A percentile compares a stretch with the other conserved stretches of the same genome.
phyloP scores from a whole-genome alignment of 2,113 vertebrate species.

The Lagopus leucura region DNA sequence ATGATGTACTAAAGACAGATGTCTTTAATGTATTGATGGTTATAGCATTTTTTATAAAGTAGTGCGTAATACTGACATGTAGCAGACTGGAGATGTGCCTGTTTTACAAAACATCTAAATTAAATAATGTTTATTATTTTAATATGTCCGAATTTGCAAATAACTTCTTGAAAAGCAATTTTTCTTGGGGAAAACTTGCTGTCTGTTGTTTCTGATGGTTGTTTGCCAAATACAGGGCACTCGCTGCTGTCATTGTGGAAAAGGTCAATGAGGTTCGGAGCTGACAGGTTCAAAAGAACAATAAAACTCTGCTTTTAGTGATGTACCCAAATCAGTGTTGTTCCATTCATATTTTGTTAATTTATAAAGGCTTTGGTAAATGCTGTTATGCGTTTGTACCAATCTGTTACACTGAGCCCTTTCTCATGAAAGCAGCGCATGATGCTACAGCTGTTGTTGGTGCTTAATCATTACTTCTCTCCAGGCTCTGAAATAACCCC shows the following conservation, averaged over 20 bases:
- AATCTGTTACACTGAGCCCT: not conserved
- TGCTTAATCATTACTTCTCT: not conserved
- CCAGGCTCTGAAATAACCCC: not conserved
- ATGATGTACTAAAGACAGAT: not conserved
- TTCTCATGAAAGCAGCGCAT: not conserved
- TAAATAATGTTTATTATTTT: not conserved
- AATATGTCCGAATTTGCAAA: not conserved
- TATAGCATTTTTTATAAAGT: not conserved
- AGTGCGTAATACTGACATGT: not conserved
- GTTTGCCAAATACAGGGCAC: not conserved
- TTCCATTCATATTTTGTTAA: not conserved
- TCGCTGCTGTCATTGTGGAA: not conserved
- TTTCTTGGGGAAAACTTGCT: not conserved
- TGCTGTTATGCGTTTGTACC: not conserved
- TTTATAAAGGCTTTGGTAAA: not conserved
- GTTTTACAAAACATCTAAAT: not conserved
- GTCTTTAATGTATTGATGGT: not conserved
- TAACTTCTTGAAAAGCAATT: not conserved
- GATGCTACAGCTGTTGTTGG: not conserved
- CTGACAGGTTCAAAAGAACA: constrained; percentile 38
- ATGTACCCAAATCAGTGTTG: not conserved
- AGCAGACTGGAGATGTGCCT: not conserved
- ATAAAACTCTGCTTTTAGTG: constrained; percentile 32
- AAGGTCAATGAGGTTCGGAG: constrained; percentile 12
- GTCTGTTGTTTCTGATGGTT: not conserved